Percentiles rank a stretch among this genome's conserved stretches.
These are phyloP conservation scores for Theonella swinhoei DNA, from an alignment of 37 sponge, comb jelly and placozoan genomes.

Conservation along the genomic window DNA sequence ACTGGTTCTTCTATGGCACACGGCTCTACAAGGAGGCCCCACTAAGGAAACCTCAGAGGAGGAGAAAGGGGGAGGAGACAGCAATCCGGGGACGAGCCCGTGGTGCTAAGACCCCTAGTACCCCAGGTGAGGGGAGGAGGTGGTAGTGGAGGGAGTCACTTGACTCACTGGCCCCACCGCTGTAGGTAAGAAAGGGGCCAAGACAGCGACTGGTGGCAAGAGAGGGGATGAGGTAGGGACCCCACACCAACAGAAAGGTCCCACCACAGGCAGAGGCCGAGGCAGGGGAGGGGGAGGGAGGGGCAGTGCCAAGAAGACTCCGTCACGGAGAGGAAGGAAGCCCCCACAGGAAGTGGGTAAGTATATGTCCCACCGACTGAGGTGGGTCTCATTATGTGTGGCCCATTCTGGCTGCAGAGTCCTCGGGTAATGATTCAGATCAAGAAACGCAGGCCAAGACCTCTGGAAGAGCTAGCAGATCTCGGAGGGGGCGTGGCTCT, in stretches of 20 bases:
- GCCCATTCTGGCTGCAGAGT: not conserved
- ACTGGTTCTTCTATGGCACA: constrained; percentile 89
- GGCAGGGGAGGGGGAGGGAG: too few relatives aligned
- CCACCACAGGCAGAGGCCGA: too few relatives aligned
- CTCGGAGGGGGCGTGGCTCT: not conserved
- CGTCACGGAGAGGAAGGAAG: too few relatives aligned
- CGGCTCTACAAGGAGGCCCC: constrained; percentile 71
- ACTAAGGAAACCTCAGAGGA: constrained; percentile 32
- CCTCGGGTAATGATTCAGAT: not conserved
- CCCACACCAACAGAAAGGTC: not conserved
- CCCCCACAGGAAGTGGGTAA: too few relatives aligned
- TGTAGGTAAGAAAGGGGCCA: not conserved
- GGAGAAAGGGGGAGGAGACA: constrained; percentile 27
- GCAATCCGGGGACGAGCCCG: not conserved
- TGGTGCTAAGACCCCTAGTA: not conserved
- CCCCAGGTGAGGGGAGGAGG: not conserved
- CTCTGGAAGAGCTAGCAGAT: not conserved
- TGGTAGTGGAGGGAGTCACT: not conserved
- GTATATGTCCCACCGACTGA: too few relatives aligned
- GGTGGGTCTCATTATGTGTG: not conserved
- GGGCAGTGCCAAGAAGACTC: too few relatives aligned
- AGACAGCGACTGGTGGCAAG: not conserved
- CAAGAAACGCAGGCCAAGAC: too few relatives aligned
- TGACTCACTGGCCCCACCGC: too few relatives aligned
- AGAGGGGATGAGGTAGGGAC: not conserved